phyloP scores from a whole-genome alignment of 2,113 vertebrate species.

The Bungarus multicinctus region DNA sequence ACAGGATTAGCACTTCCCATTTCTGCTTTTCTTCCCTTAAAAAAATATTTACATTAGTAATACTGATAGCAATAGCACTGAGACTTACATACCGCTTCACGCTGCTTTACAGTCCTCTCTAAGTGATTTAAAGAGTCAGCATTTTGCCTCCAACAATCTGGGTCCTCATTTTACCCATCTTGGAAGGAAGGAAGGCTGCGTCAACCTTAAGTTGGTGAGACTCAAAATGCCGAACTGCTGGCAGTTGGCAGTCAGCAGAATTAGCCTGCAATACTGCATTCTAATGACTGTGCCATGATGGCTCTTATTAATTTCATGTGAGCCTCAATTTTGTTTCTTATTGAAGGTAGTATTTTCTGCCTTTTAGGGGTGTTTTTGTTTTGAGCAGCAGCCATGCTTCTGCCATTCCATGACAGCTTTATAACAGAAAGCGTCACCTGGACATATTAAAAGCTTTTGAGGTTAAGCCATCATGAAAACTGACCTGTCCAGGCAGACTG shows the following conservation, averaged over 20 bases:
- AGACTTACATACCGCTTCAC: not conserved
- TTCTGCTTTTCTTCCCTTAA: not conserved
- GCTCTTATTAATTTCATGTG: not conserved
- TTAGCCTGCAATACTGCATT: not conserved
- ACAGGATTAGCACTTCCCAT: not conserved
- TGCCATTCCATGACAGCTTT: not conserved
- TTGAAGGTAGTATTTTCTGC: not conserved
- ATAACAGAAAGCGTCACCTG: not conserved
- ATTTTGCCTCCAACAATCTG: not conserved
- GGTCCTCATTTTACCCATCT: not conserved
- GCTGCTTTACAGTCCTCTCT: not conserved
- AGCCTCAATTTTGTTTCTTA: not conserved
- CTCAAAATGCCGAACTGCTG: not conserved
- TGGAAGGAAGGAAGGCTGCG: not conserved
- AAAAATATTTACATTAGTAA: not conserved
- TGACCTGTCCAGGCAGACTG: conserved; percentile 94
- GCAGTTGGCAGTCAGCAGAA: not conserved
- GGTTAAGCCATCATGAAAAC: not conserved
- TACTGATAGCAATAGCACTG: not conserved
- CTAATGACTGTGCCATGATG: not conserved
- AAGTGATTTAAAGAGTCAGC: not conserved
- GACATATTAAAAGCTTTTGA: not conserved
- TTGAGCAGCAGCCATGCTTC: not conserved
- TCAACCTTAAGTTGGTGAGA: not conserved
- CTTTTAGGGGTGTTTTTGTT: not conserved